phyloP scores from a whole-genome alignment of 1,140 invertebrate species.

The Penaeus chinensis region DNA sequence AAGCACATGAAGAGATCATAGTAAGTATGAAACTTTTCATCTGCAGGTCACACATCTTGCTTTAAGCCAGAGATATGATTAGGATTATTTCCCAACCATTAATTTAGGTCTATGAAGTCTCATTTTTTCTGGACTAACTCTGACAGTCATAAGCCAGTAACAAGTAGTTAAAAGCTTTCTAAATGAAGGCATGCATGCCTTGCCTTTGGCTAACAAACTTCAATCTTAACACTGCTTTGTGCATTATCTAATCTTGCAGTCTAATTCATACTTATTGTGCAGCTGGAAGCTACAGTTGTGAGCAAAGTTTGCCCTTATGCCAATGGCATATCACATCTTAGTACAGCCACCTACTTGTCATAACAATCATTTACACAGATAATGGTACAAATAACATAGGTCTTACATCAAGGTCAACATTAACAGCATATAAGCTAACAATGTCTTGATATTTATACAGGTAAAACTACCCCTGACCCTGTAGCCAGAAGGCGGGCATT shows the following conservation, averaged over 20 bases:
- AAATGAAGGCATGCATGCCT: slow-evolving; percentile 60
- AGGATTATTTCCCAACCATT: slow-evolving; percentile 24
- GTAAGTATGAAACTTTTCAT: slow-evolving; percentile 4
- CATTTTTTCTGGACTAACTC: slow-evolving; percentile 54
- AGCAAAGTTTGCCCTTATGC: slow-evolving; percentile 61
- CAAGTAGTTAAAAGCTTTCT: slow-evolving; percentile 54
- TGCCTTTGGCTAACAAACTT: slow-evolving; percentile 60
- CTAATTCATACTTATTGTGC: slow-evolving; percentile 61
- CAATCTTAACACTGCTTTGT: slow-evolving; percentile 61
- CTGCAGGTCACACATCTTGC: no score
- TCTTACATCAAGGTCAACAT: slow-evolving; percentile 62
- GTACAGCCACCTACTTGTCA: slow-evolving; percentile 61
- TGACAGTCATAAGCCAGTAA: slow-evolving; percentile 54
- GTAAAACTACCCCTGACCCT: slow-evolving; percentile 61
- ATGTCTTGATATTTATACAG: slow-evolving; percentile 62
- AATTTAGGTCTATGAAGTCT: slow-evolving; percentile 48
- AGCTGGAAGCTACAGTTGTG: slow-evolving; percentile 61
- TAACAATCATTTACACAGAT: slow-evolving; percentile 62
- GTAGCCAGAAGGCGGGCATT: slow-evolving; percentile 60
- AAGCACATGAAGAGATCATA: slow-evolving; percentile 43
- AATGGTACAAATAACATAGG: slow-evolving; percentile 62
- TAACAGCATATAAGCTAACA: slow-evolving; percentile 63
- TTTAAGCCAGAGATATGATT: slow-evolving; percentile 18
- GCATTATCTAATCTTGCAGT: slow-evolving; percentile 60
- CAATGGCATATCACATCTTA: slow-evolving; percentile 62